phyloP scores from a whole-genome alignment of 2,888 invertebrate species.

The Oscheius myriophilus region DNA sequence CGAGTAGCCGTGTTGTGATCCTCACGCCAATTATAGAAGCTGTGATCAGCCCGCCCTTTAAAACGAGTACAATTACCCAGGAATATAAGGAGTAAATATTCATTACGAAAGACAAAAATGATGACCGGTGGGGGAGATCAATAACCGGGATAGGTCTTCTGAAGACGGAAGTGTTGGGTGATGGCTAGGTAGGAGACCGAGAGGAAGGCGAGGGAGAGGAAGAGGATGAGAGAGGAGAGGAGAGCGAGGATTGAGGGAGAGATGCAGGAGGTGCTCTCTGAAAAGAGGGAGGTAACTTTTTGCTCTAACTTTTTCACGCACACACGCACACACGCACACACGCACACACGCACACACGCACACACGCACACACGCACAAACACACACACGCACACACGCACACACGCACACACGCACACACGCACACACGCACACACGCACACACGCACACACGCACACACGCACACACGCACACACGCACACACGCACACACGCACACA shows the following conservation, averaged over 20 bases:
- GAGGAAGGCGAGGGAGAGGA: slow-evolving; percentile 21
- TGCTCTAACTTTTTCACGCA: no score
- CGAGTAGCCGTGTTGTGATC: slow-evolving; percentile 2
- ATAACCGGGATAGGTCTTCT: not conserved
- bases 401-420: no score
- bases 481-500: no score
- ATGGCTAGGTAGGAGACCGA: slow-evolving; percentile 31
- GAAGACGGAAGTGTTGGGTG: slow-evolving; percentile 23
- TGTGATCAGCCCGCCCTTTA: no score
- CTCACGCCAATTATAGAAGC: not conserved
- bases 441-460: no score
- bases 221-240: slow-evolving; percentile 15
- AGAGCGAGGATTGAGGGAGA: slow-evolving; percentile 14
- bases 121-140: slow-evolving; percentile 20
- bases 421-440: no score
- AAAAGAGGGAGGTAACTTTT: not conserved
- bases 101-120: slow-evolving; percentile 2
- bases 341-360: no score
- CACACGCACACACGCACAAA: no score
- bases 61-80: not conserved
- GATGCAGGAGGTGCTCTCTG: slow-evolving; percentile 28
- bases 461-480: no score
- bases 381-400: not conserved
- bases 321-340: no score
- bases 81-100: not conserved